Conservation (phyloP, 2,797 vertebrate species). For the Megaceryle alcyon region DNA sequence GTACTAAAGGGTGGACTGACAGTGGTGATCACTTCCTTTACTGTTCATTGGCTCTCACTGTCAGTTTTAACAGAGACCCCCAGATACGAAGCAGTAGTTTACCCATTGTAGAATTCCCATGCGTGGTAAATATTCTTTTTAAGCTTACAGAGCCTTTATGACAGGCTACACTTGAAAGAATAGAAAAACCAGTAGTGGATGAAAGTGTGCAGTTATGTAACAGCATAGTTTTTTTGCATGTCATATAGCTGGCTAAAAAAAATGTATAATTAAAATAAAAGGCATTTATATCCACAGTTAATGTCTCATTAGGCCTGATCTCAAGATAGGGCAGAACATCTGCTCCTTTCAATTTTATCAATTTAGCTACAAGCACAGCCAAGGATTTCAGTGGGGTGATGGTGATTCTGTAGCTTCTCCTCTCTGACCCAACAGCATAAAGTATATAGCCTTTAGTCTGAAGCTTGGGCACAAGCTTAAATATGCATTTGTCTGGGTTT, state of each 20-base stretch:
- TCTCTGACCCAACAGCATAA: neutral
- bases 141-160: neutral
- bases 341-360: neutral
- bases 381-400: neutral
- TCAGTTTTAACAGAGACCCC: neutral
- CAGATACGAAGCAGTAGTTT: neutral
- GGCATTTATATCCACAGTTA: neutral
- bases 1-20: neutral
- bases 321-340: neutral
- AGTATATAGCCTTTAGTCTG: neutral
- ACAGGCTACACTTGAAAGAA: neutral
- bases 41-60: neutral
- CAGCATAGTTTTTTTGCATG: neutral
- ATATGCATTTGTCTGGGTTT: neutral
- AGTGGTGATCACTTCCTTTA: neutral
- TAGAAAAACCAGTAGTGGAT: neutral
- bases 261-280: neutral
- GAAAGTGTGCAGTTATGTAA: neutral
- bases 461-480: conserved; percentile 6
- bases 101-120: neutral
- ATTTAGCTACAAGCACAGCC: neutral
- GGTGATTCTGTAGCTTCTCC: neutral
- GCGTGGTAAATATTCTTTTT: neutral
- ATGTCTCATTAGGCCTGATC: neutral
- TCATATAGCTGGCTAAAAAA: neutral